Evolutionary conservation across 2,113 vertebrate species (phyloP), one percentile per base, ranked within the genome.

Genomic region (Peucedramus taeniatus): DNA sequence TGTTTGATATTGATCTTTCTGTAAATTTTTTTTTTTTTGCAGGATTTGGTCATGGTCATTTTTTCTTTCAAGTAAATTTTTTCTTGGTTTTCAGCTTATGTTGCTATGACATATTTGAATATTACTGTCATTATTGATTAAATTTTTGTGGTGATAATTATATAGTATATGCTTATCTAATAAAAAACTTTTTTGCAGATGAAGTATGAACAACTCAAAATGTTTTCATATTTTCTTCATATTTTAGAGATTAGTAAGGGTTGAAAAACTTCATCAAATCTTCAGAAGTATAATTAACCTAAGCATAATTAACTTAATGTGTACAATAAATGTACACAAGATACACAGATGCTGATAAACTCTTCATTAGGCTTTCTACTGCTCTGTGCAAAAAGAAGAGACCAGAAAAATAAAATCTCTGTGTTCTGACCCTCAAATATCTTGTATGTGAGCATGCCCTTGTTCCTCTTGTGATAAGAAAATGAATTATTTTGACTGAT

Each of bases 191-290:
- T 42, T 65, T 57, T 64, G 9, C 13, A 64, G 15, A 28, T 42
- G 37, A 30, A 65, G 3, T 53, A 66, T 0, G 1, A 93, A 60
- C 4, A 68, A n/a, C 17, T 45, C 0, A 1, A 12, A 77, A 59
- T 31, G 2, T 42, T 72, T 42, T 35, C 12, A 27, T 22, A 59
- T 0, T 44, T 66, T 68, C 80, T 22, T 39, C 3, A 3, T 28
- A 44, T 84, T 83, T 93, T 40, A 13, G 13, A 68, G 31, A 68
- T 10, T 44, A 60, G 28, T n/a, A 75, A 71, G 8, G 11, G 11
- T 39, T 56, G 50, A 83, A 57, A n/a, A 71, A 49, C 4, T 84
- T 76, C 1, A 56, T 44, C 2, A 66, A 40, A 74, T 53, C 20
- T 75, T 82, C 49, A 68, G 12, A 45, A 42, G 11, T 59, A 42